Conservation (phyloP, 92 coral and sea anemone genomes). For the Zoanthus sociatus region DNA sequence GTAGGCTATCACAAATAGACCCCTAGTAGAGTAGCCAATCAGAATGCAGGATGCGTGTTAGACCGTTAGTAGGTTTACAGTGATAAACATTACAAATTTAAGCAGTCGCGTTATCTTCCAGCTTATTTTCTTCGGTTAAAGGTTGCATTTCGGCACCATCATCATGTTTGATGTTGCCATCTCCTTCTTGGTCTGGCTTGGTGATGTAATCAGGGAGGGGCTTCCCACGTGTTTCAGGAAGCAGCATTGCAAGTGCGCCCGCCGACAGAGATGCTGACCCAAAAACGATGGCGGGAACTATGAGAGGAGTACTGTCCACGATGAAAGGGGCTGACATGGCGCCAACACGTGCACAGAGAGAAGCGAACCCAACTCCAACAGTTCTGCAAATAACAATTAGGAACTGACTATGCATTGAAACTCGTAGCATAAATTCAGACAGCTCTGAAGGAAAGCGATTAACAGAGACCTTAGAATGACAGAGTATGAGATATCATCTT, state of each 20-base stretch:
- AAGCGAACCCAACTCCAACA: conserved; percentile 92
- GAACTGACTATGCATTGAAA: not conserved
- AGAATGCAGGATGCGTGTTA: no score
- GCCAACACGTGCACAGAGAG: conserved; percentile 89
- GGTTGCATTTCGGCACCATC: not conserved
- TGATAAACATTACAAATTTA: not conserved
- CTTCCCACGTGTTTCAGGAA: conserved; percentile 92
- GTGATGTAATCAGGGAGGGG: conserved; percentile 86
- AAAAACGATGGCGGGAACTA: conserved; percentile 84
- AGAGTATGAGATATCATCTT: no score
- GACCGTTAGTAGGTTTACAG: no score
- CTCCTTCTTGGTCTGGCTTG: conserved; percentile 16
- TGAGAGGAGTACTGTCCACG: conserved; percentile 90
- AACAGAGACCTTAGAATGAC: no score
- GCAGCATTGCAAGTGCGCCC: conserved; percentile 75
- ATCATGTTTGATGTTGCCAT: not conserved
- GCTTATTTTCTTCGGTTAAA: not conserved
- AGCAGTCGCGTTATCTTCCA: not conserved
- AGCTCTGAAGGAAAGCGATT: no score
- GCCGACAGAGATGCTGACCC: conserved; percentile 86
- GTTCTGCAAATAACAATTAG: conserved; percentile 58
- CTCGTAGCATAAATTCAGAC: not conserved
- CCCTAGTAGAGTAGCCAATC: no score
- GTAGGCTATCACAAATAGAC: no score
- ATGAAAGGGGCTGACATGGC: conserved; percentile 96